Conservation (phyloP, 2,888 invertebrate species). For the Leptinotarsa haldemani region DNA sequence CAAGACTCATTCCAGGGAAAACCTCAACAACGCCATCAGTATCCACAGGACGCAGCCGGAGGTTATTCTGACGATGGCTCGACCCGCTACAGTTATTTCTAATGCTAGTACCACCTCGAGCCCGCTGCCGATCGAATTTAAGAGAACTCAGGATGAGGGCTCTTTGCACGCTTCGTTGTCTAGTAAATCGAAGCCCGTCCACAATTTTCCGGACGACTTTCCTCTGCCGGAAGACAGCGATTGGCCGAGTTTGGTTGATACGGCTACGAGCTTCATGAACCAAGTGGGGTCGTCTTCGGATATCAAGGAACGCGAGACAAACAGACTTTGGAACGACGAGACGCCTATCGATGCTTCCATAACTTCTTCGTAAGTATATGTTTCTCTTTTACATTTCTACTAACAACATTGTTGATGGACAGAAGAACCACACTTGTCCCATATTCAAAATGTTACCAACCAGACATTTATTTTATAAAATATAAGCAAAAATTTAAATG, state of each 20-base stretch:
- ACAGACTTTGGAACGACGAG: slow-evolving; percentile 55
- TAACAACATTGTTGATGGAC: no score
- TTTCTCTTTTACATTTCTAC: neutral
- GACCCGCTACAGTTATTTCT: slow-evolving; percentile 75
- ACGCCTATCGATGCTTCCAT: slow-evolving; percentile 63
- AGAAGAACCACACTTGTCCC: no score
- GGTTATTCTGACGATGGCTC: slow-evolving; percentile 74
- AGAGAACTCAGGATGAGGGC: slow-evolving; percentile 69
- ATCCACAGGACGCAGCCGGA: slow-evolving; percentile 67
- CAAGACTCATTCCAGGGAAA: slow-evolving; percentile 60
- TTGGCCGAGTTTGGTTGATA: slow-evolving; percentile 84
- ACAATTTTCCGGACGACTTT: slow-evolving; percentile 64
- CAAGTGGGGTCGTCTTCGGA: slow-evolving; percentile 52
- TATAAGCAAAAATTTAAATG: no score
- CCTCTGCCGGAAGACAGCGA: slow-evolving; percentile 80
- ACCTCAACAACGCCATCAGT: slow-evolving; percentile 60
- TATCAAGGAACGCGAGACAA: slow-evolving; percentile 33
- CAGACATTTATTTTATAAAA: no score
- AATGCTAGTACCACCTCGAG: slow-evolving; percentile 72
- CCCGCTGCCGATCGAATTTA: slow-evolving; percentile 70
- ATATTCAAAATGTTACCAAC: no score
- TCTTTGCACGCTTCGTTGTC: no score
- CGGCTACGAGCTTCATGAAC: slow-evolving; percentile 74
- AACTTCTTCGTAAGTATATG: slow-evolving; percentile 61
- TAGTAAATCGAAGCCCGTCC: slow-evolving; percentile 51